phyloP scores from a whole-genome alignment of 2,113 vertebrate species.

The Zapus hudsonius region DNA sequence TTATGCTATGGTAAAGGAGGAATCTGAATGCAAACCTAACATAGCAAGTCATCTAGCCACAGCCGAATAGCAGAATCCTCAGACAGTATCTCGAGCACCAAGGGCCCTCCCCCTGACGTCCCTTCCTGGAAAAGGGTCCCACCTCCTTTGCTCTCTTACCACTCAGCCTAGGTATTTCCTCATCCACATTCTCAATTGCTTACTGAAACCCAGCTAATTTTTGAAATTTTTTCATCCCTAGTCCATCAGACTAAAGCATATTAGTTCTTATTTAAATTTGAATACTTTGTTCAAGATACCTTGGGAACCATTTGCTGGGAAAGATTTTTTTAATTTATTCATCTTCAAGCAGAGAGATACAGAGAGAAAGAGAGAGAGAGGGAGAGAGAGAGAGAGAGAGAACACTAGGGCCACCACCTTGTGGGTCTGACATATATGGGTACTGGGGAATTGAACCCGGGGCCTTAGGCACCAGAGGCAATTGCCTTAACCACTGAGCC shows the following conservation, averaged over 20 bases:
- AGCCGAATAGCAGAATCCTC: background rate
- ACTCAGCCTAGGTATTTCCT: background rate
- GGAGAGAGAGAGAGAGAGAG: too few species aligned
- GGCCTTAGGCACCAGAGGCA: too few species aligned
- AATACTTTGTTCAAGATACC: background rate
- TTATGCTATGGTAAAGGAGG: background rate
- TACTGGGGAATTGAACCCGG: too few species aligned
- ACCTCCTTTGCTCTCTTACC: background rate
- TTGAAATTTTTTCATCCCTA: background rate
- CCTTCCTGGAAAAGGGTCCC: background rate
- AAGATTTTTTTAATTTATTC: too few species aligned
- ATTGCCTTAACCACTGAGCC: too few species aligned
- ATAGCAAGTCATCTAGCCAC: background rate
- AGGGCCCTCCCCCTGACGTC: background rate
- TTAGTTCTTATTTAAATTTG: slow-evolving; percentile 21
- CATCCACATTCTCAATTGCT: background rate
- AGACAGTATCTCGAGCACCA: background rate
- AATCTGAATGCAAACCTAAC: background rate
- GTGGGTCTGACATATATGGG: too few species aligned
- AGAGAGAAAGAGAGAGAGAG: too few species aligned
- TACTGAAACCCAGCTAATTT: background rate
- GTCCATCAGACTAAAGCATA: background rate
- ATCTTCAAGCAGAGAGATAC: too few species aligned
- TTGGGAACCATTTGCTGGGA: background rate
- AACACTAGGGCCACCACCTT: too few species aligned